Evolutionary conservation across 2,888 invertebrate species (phyloP).

Genomic region (Tridacna gigas): DNA sequence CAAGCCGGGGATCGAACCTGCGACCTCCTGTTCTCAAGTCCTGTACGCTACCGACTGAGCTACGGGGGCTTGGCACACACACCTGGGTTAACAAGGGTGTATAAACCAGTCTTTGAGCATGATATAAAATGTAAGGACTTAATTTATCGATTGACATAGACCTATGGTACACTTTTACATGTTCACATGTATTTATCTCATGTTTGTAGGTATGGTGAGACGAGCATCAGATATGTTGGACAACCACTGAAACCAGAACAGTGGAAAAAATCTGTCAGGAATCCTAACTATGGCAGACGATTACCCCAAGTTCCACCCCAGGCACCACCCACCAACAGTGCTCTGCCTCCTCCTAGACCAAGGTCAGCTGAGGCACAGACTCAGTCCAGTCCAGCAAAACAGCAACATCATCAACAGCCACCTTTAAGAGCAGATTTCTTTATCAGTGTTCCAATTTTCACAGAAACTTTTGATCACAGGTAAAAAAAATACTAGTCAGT

Average conservation of each 20-base stretch:
- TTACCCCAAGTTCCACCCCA: conserved; percentile 30
- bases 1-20: too few relatives aligned
- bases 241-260: conserved; percentile 40
- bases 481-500: conserved; percentile 8
- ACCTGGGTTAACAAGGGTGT: too few relatives aligned
- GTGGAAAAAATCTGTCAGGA: conserved; percentile 36
- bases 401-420: conserved; percentile 2
- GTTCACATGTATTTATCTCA: background rate
- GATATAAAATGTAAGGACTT: background rate
- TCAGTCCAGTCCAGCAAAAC: background rate
- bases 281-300: conserved; percentile 25
- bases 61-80: too few relatives aligned
- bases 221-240: conserved; percentile 43
- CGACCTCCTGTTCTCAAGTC: too few relatives aligned
- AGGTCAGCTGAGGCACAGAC: conserved; percentile 12
- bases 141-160: too few relatives aligned
- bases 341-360: conserved; percentile 4
- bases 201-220: conserved; percentile 59
- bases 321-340: conserved; percentile 10
- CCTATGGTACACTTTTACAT: background rate
- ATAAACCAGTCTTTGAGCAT: background rate
- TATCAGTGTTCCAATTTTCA: conserved; percentile 62
- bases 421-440: conserved; percentile 55
- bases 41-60: too few relatives aligned
- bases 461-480: conserved; percentile 63